phyloP scores from a whole-genome alignment of 2,888 invertebrate genomes.

The Microctonus hyperodae region DNA sequence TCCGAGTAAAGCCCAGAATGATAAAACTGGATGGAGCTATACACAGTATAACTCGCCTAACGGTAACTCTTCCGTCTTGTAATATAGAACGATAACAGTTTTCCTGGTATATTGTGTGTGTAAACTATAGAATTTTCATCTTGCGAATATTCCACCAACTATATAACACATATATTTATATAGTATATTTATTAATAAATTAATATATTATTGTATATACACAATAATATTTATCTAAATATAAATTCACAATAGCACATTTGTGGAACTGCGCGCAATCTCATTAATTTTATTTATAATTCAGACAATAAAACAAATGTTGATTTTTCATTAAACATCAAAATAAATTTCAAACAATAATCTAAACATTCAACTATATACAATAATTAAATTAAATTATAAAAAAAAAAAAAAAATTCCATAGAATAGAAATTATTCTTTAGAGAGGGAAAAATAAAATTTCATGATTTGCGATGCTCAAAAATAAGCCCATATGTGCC shows the following conservation, averaged over 20 bases:
- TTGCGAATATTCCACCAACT: background rate
- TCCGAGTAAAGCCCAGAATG: constrained; percentile 18
- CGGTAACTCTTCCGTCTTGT: background rate
- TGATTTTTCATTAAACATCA: too few relatives aligned
- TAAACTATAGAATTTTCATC: background rate
- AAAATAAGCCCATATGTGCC: background rate
- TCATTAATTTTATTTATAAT: too few relatives aligned
- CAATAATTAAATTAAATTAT: too few relatives aligned
- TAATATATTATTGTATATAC: background rate
- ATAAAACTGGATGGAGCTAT: constrained; percentile 17
- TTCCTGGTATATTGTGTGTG: too few relatives aligned
- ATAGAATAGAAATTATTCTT: background rate
- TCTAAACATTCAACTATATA: background rate
- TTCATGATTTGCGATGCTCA: background rate
- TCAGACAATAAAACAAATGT: too few relatives aligned
- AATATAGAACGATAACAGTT: constrained; percentile 14
- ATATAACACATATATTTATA: background rate
- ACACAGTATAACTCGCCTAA: background rate
- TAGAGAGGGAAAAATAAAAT: background rate
- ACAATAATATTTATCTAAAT: too few relatives aligned
- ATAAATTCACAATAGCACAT: too few relatives aligned
- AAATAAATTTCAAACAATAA: background rate
- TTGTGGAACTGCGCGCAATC: too few relatives aligned
- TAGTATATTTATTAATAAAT: background rate
- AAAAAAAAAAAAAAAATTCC: too few relatives aligned